Evolutionary conservation across 35 echinoderm and acorn worm genomes (phyloP).

Genomic region (Anneissia japonica): DNA sequence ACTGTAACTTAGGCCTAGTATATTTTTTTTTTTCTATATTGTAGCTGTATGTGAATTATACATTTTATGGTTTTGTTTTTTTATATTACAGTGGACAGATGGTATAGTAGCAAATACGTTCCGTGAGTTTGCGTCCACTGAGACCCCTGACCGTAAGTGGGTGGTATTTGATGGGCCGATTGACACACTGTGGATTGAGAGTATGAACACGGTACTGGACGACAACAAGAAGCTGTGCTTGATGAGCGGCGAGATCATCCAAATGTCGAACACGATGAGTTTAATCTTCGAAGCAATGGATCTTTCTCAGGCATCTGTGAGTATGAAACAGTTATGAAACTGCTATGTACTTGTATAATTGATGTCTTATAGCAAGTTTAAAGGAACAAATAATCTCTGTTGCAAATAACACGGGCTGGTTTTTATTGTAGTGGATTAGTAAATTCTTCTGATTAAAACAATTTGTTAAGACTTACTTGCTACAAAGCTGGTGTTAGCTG

Average conservation of each 20-base stretch:
- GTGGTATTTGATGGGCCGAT: conserved; percentile 97
- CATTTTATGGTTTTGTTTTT: not conserved
- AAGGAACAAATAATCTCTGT: no score
- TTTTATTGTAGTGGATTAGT: no score
- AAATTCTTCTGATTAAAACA: no score
- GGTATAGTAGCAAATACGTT: conserved; percentile 97
- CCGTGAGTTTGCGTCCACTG: conserved; percentile 99
- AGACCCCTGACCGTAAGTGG: conserved; percentile 98
- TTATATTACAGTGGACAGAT: conserved; percentile 84
- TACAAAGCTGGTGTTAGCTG: no score
- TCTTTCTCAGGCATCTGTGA: conserved; percentile 97
- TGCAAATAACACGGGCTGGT: no score
- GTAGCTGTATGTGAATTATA: no score
- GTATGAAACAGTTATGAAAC: no score
- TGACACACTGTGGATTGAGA: conserved; percentile 99
- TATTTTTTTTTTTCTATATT: no score
- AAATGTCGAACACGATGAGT: conserved; percentile 97
- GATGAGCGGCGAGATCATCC: conserved; percentile 99
- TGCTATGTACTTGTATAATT: no score
- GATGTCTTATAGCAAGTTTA: no score
- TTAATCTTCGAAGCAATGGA: conserved; percentile 99
- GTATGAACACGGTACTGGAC: conserved; percentile 98
- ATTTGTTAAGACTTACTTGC: no score
- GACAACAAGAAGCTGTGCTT: conserved; percentile 99
- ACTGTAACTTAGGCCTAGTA: no score